A percentile compares a stretch with the other conserved stretches of the same genome.
Evolutionary conservation across 2,888 invertebrate species (phyloP).

Genomic region (Ommatoiulus sabulosus): DNA sequence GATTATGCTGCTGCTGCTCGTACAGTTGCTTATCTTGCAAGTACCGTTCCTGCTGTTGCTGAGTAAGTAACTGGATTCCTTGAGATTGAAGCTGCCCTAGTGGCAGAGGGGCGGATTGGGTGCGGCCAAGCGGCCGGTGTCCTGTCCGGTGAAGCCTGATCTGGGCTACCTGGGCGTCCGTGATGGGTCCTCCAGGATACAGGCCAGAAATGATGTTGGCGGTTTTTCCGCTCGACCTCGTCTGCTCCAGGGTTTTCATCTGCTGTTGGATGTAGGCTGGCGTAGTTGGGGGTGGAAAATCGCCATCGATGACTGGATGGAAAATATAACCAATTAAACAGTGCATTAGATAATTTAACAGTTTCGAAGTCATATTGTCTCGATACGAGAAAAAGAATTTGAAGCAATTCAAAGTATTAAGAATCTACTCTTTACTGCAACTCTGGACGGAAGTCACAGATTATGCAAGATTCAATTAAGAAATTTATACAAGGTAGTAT

Average conservation of each 20-base stretch:
- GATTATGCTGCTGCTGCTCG: constrained; percentile 68
- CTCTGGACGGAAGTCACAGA: too few relatives aligned
- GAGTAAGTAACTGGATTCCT: constrained; percentile 65
- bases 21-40: constrained; percentile 68
- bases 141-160: constrained; percentile 75
- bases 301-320: constrained; percentile 68
- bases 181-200: constrained; percentile 64
- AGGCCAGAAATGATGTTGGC: constrained; percentile 65
- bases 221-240: constrained; percentile 61
- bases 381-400: too few relatives aligned
- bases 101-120: constrained; percentile 92
- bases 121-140: constrained; percentile 87
- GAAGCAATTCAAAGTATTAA: too few relatives aligned
- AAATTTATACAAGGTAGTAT: too few relatives aligned
- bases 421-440: too few relatives aligned
- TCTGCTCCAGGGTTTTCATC: constrained; percentile 72
- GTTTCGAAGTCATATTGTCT: too few relatives aligned
- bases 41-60: constrained; percentile 71
- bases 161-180: constrained; percentile 70
- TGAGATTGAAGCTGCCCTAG: constrained; percentile 79
- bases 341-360: background rate
- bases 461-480: too few relatives aligned
- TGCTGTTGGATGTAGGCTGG: constrained; percentile 72
- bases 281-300: constrained; percentile 69
- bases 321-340: constrained; percentile 56